phyloP scores from a whole-genome alignment of 92 coral and sea anemone species.

The Ricordea florida region DNA sequence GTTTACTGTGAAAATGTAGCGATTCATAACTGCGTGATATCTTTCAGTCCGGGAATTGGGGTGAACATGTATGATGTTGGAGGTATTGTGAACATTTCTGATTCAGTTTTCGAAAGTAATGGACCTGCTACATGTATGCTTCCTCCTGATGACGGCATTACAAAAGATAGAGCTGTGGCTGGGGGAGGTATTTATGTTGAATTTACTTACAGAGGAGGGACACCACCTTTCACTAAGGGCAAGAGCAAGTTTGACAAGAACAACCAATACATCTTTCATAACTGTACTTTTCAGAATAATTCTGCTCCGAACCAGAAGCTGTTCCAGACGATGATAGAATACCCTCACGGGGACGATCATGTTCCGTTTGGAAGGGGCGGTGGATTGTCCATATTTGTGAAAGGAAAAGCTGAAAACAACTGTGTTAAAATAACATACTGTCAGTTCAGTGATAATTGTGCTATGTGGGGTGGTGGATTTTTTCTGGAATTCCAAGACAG shows the following conservation, averaged over 20 bases:
- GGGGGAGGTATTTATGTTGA: constrained; percentile 87
- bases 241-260: constrained; percentile 51
- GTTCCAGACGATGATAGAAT: constrained; percentile 23
- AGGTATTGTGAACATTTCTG: constrained; percentile 55
- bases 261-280: constrained; percentile 21
- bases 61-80: constrained; percentile 79
- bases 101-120: constrained; percentile 61
- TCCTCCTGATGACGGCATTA: background rate
- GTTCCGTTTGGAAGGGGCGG: constrained; percentile 79
- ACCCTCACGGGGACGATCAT: constrained; percentile 36
- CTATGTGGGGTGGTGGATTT: constrained; percentile 87
- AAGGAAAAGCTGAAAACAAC: constrained; percentile 60
- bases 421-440: constrained; percentile 47
- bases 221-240: constrained; percentile 48
- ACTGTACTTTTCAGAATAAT: constrained; percentile 60
- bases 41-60: constrained; percentile 81
- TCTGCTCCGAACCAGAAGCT: constrained; percentile 46
- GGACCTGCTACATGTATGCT: constrained; percentile 14
- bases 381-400: constrained; percentile 69
- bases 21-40: constrained; percentile 41
- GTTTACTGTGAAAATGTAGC: constrained; percentile 55
- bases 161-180: constrained; percentile 25
- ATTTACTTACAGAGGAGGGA: constrained; percentile 65
- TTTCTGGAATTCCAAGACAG: constrained; percentile 66
- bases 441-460: constrained; percentile 57